phyloP scores from a whole-genome alignment of 1,140 invertebrate species.

The Pseudomyrmex pallidus region DNA sequence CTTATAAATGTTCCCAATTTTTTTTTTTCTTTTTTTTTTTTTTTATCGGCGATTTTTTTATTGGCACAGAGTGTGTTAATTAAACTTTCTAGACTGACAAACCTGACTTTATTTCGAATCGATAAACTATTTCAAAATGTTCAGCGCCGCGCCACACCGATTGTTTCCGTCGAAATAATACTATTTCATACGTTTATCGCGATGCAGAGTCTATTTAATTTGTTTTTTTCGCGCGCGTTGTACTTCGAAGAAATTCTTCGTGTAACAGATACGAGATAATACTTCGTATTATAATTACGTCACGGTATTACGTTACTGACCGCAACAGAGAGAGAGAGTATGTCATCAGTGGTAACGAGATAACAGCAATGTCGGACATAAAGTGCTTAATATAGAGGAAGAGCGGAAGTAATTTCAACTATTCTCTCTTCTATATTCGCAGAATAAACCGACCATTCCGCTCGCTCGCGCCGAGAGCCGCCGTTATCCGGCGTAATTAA shows the following conservation, averaged over 20 bases:
- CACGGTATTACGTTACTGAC: conserved; percentile 27
- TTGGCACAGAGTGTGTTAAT: no score
- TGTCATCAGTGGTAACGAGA: conserved; percentile 46
- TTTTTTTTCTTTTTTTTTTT: no score
- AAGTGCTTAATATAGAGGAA: conserved; percentile 48
- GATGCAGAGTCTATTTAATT: no score
- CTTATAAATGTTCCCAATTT: no score
- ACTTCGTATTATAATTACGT: conserved; percentile 35
- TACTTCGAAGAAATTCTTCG: conserved; percentile 25
- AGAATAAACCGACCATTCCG: conserved; percentile 27
- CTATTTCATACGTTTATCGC: no score
- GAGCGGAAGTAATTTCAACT: conserved; percentile 38
- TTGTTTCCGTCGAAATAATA: no score
- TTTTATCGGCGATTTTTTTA: no score
- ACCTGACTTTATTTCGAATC: no score
- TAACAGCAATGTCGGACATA: conserved; percentile 36
- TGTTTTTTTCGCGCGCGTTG: no score
- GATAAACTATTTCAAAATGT: no score
- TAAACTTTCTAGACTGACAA: no score
- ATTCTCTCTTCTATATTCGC: conserved; percentile 26
- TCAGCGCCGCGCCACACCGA: no score
- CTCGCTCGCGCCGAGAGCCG: not conserved
- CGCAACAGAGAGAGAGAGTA: conserved; percentile 24
- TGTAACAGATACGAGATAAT: conserved; percentile 2
- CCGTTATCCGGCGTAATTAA: conserved; percentile 49